Conservation (phyloP, 2,888 invertebrate species). For the Ophion ellenae region DNA sequence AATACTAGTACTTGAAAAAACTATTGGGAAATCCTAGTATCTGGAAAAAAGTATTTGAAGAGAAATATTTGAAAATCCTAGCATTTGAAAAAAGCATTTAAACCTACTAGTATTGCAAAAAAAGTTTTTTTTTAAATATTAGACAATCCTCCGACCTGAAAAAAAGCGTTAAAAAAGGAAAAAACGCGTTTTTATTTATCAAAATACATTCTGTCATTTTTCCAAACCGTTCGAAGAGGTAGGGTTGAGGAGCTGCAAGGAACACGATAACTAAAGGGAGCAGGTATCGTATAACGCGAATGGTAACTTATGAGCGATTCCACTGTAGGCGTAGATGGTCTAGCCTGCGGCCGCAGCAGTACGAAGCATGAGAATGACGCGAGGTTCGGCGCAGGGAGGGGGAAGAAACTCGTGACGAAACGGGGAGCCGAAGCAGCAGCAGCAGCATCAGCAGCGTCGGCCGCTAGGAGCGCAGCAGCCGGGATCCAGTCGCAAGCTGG, state of each 20-base stretch:
- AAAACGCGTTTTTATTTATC: background rate
- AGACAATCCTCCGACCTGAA: background rate
- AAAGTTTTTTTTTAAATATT: no score
- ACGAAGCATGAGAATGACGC: conserved; percentile 58
- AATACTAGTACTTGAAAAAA: no score
- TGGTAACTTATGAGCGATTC: conserved; percentile 8
- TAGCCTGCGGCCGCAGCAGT: conserved; percentile 51
- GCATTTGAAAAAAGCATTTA: no score
- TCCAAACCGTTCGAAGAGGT: no score
- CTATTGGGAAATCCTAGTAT: no score
- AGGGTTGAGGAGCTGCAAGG: background rate
- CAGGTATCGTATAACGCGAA: background rate
- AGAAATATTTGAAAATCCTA: no score
- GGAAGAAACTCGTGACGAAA: conserved; percentile 60
- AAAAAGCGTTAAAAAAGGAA: background rate
- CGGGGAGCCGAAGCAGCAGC: conserved; percentile 58
- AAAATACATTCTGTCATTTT: no score
- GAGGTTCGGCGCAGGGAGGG: conserved; percentile 52
- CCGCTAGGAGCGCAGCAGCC: conserved; percentile 61
- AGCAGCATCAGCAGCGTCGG: conserved; percentile 55
- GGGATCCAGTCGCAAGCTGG: conserved; percentile 63
- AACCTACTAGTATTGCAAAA: no score
- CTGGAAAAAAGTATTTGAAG: no score
- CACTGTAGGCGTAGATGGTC: conserved; percentile 32
- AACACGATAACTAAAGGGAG: background rate